Evolutionary conservation across 2,113 vertebrate species (phyloP).

Genomic region (Pollachius pollachius): DNA sequence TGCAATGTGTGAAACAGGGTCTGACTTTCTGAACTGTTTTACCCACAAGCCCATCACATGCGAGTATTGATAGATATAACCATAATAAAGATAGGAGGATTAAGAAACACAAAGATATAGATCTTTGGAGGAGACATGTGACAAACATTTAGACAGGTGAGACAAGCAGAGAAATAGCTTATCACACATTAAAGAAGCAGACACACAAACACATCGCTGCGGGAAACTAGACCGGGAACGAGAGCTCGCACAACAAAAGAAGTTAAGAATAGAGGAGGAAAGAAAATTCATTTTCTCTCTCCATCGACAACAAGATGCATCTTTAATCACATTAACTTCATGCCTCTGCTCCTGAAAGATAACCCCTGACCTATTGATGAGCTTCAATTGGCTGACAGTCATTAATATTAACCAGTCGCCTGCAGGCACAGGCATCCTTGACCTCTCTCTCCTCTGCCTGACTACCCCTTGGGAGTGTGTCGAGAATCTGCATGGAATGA

Average conservation of each 20-base stretch:
- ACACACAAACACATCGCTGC: background rate
- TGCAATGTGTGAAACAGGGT: no score
- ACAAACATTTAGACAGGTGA: no score
- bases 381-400: constrained; percentile 46
- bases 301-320: constrained; percentile 54
- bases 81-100: no score
- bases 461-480: constrained; percentile 30
- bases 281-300: constrained; percentile 28
- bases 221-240: background rate
- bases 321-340: constrained; percentile 71
- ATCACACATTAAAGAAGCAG: background rate
- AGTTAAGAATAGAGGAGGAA: constrained; percentile 7
- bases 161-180: no score
- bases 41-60: no score
- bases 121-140: no score
- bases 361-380: constrained; percentile 73
- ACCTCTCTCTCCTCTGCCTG: constrained; percentile 62
- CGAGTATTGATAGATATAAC: no score
- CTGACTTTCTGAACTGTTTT: no score
- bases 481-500: constrained; percentile 18
- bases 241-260: constrained; percentile 30
- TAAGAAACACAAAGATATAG: no score
- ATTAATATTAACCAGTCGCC: constrained; percentile 72
- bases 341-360: constrained; percentile 65
- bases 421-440: constrained; percentile 61